phyloP scores from a whole-genome alignment of 2,888 invertebrate species.

The Himalopsyche anomala region DNA sequence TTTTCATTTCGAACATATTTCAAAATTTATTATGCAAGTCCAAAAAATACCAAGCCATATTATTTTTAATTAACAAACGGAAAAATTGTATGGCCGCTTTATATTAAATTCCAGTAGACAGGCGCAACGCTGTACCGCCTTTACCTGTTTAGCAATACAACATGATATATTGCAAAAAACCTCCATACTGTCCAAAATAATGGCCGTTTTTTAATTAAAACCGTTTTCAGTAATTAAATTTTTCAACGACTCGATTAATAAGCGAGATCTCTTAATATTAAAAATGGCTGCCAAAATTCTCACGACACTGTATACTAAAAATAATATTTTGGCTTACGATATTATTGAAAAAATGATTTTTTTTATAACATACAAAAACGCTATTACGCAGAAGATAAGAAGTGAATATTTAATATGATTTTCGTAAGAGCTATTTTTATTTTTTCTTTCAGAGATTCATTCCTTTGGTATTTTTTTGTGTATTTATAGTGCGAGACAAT shows the following conservation, averaged over 20 bases:
- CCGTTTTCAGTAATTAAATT: neutral
- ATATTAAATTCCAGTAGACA: neutral
- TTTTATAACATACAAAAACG: neutral
- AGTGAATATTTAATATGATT: too few relatives aligned
- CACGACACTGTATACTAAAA: neutral
- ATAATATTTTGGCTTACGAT: constrained; percentile 24
- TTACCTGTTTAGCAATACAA: neutral
- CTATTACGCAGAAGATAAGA: neutral
- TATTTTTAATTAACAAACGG: too few relatives aligned
- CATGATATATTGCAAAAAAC: neutral
- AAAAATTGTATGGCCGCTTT: too few relatives aligned
- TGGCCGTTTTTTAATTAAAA: constrained; percentile 22
- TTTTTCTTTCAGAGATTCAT: too few relatives aligned
- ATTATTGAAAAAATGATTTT: constrained; percentile 5
- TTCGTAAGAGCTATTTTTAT: too few relatives aligned
- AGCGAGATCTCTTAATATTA: neutral
- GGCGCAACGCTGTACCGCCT: neutral
- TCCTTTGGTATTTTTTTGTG: too few relatives aligned
- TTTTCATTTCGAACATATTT: too few relatives aligned
- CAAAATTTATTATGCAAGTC: too few relatives aligned
- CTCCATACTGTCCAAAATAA: neutral
- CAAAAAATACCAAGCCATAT: too few relatives aligned
- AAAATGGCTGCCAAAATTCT: constrained; percentile 18
- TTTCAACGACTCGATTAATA: neutral
- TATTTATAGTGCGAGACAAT: too few relatives aligned